Percentiles rank a stretch among this genome's conserved stretches.
phyloP scores from a whole-genome alignment of 1,140 invertebrate species.

The Drosophila ambigua region DNA sequence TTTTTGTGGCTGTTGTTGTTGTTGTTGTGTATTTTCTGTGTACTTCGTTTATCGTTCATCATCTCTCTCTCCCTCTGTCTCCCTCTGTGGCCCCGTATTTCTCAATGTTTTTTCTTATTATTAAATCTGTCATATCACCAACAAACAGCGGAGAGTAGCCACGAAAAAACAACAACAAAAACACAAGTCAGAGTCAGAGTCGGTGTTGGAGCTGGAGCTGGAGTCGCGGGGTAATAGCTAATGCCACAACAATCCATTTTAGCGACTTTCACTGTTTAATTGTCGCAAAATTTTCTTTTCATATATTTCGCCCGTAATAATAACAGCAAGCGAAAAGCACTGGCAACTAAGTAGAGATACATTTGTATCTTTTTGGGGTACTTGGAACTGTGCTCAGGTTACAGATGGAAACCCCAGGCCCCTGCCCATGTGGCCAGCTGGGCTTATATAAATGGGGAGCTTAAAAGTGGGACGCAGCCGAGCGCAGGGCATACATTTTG shows the following conservation, averaged over 20 bases:
- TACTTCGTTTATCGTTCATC: constrained; percentile 2
- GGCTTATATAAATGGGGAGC: too few species aligned
- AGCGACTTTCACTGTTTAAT: constrained; percentile 74
- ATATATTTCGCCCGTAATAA: constrained; percentile 37
- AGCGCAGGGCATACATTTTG: too few species aligned
- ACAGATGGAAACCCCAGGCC: too few species aligned
- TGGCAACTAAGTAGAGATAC: not conserved
- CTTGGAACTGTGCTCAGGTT: constrained; percentile 15
- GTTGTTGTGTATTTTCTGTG: constrained; percentile 1
- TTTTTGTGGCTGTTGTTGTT: not conserved
- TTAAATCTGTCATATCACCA: constrained; percentile 50
- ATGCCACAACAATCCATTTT: constrained; percentile 60
- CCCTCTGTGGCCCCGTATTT: constrained; percentile 13
- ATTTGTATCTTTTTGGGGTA: constrained; percentile 34
- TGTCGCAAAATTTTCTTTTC: constrained; percentile 65
- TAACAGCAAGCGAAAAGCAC: constrained; percentile 9
- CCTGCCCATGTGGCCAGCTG: too few species aligned
- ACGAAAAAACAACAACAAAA: constrained; percentile 13
- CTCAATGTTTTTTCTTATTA: constrained; percentile 19
- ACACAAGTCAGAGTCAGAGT: constrained; percentile 18
- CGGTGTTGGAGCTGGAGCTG: constrained; percentile 22
- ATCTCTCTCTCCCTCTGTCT: constrained; percentile 17
- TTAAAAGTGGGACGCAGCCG: too few species aligned
- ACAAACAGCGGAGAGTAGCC: constrained; percentile 3
- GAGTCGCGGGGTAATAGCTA: constrained; percentile 45